A percentile compares a stretch with the other conserved stretches of the same genome.
Evolutionary conservation across 2,797 vertebrate genomes (phyloP).

Genomic region (Gymnothorax reevesii): DNA sequence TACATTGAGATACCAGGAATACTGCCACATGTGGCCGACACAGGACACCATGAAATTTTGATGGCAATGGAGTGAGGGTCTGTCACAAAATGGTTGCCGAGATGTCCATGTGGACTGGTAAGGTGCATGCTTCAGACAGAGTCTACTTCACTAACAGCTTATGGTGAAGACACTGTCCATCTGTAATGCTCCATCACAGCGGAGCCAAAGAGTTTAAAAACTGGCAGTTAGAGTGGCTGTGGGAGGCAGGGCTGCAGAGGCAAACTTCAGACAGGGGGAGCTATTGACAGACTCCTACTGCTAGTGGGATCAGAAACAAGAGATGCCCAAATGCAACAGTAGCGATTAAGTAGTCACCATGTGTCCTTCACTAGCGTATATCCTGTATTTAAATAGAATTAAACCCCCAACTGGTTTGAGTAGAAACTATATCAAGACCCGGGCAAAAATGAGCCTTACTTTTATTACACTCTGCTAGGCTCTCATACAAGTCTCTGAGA

Average conservation of each 20-base stretch:
- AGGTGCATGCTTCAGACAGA: neutral
- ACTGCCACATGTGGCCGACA: neutral
- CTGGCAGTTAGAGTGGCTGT: neutral
- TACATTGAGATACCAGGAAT: neutral
- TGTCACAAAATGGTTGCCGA: constrained; percentile 4
- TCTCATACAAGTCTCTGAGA: neutral
- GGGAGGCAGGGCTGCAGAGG: neutral
- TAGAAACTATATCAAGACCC: neutral
- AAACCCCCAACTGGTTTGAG: neutral
- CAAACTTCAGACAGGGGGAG: neutral
- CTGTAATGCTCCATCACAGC: neutral
- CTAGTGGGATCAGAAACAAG: neutral
- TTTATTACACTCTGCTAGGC: neutral
- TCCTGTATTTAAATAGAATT: neutral
- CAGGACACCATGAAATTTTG: too few species aligned
- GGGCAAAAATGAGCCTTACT: neutral
- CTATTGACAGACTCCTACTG: neutral
- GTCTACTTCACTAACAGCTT: neutral
- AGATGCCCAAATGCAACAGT: neutral
- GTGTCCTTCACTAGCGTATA: too few species aligned
- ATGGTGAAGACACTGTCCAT: neutral
- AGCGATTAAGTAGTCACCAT: neutral
- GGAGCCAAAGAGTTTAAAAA: neutral
- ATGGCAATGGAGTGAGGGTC: neutral
- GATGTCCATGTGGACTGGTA: neutral